phyloP scores from a whole-genome alignment of 1,140 invertebrate species.

The Polyergus mexicanus region DNA sequence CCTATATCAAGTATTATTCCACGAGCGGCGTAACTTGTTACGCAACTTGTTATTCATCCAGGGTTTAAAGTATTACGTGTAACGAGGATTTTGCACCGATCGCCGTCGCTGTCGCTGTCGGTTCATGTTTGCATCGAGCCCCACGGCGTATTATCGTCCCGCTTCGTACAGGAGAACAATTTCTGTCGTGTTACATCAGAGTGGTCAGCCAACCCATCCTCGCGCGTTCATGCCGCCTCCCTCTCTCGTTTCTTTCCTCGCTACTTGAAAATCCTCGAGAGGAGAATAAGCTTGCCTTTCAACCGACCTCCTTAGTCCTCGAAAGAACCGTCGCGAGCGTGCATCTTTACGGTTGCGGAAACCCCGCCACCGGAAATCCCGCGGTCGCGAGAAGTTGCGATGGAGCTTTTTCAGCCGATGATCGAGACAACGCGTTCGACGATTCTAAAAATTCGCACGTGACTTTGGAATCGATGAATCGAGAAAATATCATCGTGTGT shows the following conservation, averaged over 20 bases:
- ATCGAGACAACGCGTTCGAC: neutral
- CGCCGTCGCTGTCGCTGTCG: conserved; percentile 21
- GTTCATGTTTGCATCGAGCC: conserved; percentile 33
- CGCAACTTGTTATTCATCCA: neutral
- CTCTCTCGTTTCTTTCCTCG: conserved; percentile 74
- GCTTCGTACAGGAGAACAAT: conserved; percentile 75
- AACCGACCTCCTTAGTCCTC: conserved; percentile 79
- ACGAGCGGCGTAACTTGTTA: neutral
- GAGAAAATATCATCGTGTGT: neutral
- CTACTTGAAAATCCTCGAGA: conserved; percentile 66
- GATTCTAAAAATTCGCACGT: neutral
- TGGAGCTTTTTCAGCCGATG: neutral
- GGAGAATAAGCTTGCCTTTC: conserved; percentile 77
- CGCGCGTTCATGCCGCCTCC: conserved; percentile 73
- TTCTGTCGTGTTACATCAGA: conserved; percentile 85
- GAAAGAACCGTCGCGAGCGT: conserved; percentile 69
- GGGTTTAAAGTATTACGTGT: conserved; percentile 30
- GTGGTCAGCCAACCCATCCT: conserved; percentile 84
- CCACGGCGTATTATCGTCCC: conserved; percentile 49
- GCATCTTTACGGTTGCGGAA: conserved; percentile 44
- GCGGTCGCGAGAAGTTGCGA: neutral
- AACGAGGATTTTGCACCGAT: conserved; percentile 38
- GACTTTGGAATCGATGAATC: neutral
- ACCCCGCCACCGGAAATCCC: conserved; percentile 2
- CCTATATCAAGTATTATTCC: neutral